Percentiles rank a stretch among this genome's conserved stretches.
phyloP scores from a whole-genome alignment of 1,140 invertebrate genomes.

The Rhagoletis zephyria region DNA sequence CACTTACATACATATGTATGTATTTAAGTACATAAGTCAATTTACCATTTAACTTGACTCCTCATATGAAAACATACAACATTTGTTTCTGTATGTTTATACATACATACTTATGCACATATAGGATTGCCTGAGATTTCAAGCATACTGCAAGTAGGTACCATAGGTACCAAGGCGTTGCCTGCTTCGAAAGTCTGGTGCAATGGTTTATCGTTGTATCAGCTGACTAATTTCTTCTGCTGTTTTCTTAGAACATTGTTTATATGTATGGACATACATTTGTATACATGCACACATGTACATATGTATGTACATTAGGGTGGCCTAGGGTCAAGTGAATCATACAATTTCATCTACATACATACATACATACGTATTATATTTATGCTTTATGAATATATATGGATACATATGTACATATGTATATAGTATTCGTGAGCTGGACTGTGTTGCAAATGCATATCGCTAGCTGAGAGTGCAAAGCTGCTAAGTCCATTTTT shows the following conservation, averaged over 20 bases:
- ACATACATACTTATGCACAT: background rate
- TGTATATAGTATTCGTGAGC: no score
- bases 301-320: no score
- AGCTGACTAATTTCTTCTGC: no score
- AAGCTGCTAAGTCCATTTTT: no score
- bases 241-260: no score
- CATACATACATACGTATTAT: background rate
- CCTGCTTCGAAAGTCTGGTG: background rate
- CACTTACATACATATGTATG: background rate
- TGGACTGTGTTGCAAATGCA: no score
- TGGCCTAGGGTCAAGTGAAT: no score
- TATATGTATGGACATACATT: no score
- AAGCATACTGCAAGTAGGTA: background rate
- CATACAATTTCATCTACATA: background rate
- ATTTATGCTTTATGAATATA: no score
- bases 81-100: background rate
- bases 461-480: no score
- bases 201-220: no score
- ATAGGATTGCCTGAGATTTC: background rate
- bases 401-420: background rate
- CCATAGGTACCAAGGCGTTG: constrained; percentile 34
- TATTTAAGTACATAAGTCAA: background rate
- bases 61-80: background rate
- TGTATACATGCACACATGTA: no score
- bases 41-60: background rate